phyloP scores from a whole-genome alignment of 2,797 vertebrate genomes.

The Pachyuromys duprasi region DNA sequence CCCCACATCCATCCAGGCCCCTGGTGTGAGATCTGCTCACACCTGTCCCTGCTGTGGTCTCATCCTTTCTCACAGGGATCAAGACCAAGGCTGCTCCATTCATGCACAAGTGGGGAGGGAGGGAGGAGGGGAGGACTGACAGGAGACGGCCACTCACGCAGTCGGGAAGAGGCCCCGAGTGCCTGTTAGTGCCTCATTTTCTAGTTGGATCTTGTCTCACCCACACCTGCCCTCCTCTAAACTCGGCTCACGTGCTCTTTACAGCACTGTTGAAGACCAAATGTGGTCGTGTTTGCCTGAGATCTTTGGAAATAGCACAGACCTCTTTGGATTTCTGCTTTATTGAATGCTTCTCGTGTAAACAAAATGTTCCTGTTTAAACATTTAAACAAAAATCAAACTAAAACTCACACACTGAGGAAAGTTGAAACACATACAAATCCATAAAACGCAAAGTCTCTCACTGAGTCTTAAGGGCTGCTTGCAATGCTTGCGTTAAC shows the following conservation, averaged over 20 bases:
- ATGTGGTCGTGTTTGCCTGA: not conserved
- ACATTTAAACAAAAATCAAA: not conserved
- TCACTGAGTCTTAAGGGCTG: rapidly evolving
- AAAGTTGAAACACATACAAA: not conserved
- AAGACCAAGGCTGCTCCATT: rapidly evolving
- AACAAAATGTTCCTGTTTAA: not conserved
- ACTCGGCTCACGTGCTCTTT: not conserved
- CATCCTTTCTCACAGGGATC: not conserved
- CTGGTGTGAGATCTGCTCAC: not conserved
- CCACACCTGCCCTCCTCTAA: not conserved
- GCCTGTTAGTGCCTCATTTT: rapidly evolving
- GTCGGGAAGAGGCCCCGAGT: not conserved
- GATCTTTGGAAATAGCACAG: not conserved
- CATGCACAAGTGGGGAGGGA: not conserved
- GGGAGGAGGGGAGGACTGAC: not conserved
- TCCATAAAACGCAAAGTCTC: not conserved
- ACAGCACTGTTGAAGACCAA: rapidly evolving
- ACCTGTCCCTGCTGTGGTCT: not conserved
- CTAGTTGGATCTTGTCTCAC: not conserved
- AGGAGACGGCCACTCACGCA: not conserved
- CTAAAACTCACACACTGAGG: not conserved
- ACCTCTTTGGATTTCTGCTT: not conserved
- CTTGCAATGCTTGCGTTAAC: too few relatives aligned
- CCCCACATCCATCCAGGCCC: too few relatives aligned
- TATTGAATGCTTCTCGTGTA: not conserved